Percentiles rank a stretch among this genome's conserved stretches.
These are phyloP conservation scores for Ashinkailepas kermadecensis DNA, from an alignment of 2,888 invertebrate species.

Conservation along the genomic window DNA sequence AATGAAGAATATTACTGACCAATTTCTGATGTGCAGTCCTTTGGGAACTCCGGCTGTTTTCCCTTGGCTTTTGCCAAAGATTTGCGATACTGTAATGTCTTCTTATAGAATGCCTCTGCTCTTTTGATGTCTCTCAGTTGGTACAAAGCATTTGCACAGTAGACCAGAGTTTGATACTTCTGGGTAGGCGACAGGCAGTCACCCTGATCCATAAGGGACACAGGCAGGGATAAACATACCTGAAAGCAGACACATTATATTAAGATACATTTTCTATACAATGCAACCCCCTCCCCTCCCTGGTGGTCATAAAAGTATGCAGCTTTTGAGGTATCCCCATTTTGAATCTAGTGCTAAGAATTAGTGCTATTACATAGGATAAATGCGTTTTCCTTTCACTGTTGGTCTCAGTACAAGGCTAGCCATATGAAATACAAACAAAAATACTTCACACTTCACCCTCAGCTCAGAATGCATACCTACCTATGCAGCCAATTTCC, in stretches of 20 bases:
- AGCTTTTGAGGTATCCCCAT: too few relatives aligned
- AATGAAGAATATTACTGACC: slow-evolving; percentile 35
- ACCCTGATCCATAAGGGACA: slow-evolving; percentile 58
- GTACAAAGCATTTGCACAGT: slow-evolving; percentile 62
- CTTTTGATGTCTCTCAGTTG: slow-evolving; percentile 56
- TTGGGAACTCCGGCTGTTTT: slow-evolving; percentile 36
- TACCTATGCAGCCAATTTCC: too few relatives aligned
- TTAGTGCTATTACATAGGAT: too few relatives aligned
- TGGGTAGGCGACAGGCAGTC: slow-evolving; percentile 49
- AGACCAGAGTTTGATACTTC: slow-evolving; percentile 60
- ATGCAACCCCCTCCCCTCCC: too few relatives aligned
- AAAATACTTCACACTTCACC: too few relatives aligned
- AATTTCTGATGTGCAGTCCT: slow-evolving; percentile 51
- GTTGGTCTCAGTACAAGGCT: too few relatives aligned
- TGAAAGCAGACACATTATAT: slow-evolving; percentile 41
- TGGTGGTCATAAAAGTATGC: too few relatives aligned
- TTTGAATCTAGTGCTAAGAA: too few relatives aligned
- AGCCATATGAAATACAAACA: too few relatives aligned
- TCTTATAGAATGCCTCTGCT: slow-evolving; percentile 59
- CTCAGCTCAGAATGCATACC: too few relatives aligned
- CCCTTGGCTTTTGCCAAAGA: slow-evolving; percentile 43
- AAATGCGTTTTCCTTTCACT: too few relatives aligned
- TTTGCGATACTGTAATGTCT: slow-evolving; percentile 57
- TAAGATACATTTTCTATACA: neutral
- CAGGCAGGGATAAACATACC: slow-evolving; percentile 58